Conservation (phyloP, 2,113 vertebrate species). For the Pollachius pollachius region DNA sequence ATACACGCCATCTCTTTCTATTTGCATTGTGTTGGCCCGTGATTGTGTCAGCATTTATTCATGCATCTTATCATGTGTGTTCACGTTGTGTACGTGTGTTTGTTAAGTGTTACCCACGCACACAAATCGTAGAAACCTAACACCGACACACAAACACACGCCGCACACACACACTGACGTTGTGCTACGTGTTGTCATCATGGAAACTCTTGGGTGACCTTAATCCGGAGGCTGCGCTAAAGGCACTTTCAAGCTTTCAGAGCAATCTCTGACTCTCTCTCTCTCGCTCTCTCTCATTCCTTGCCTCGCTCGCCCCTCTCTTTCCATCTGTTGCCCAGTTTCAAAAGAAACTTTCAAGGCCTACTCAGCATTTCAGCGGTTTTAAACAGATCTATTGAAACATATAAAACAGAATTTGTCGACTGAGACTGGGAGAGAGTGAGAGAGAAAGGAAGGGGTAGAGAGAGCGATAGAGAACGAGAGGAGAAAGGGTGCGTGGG, state of each 20-base stretch:
- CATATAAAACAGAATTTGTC: slow-evolving; percentile 44
- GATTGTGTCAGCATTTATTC: not conserved
- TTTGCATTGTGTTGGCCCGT: not conserved
- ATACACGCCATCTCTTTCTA: not conserved
- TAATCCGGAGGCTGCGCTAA: slow-evolving; percentile 49
- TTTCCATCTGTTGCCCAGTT: slow-evolving; percentile 51
- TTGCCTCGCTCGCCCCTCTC: not conserved
- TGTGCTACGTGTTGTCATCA: slow-evolving; percentile 48
- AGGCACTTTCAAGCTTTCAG: slow-evolving; percentile 60
- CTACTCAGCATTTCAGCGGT: slow-evolving; percentile 44
- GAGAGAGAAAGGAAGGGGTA: slow-evolving; percentile 10
- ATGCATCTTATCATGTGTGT: not conserved
- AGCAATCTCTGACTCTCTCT: slow-evolving; percentile 30
- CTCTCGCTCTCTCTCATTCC: not conserved
- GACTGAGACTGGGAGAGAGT: slow-evolving; percentile 20
- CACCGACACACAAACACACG: too few relatives aligned
- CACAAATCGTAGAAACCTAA: too few relatives aligned
- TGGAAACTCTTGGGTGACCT: slow-evolving; percentile 52
- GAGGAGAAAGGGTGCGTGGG: slow-evolving; percentile 16
- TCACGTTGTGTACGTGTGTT: slow-evolving; percentile 19
- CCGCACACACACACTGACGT: slow-evolving; percentile 32
- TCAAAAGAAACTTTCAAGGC: slow-evolving; percentile 47
- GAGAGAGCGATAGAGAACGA: not conserved
- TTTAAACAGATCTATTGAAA: slow-evolving; percentile 51
- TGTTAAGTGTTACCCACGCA: not conserved